These are phyloP conservation scores for Chloropsis cyanopogon DNA, from an alignment of 2,113 vertebrate species.

Conservation along the genomic window DNA sequence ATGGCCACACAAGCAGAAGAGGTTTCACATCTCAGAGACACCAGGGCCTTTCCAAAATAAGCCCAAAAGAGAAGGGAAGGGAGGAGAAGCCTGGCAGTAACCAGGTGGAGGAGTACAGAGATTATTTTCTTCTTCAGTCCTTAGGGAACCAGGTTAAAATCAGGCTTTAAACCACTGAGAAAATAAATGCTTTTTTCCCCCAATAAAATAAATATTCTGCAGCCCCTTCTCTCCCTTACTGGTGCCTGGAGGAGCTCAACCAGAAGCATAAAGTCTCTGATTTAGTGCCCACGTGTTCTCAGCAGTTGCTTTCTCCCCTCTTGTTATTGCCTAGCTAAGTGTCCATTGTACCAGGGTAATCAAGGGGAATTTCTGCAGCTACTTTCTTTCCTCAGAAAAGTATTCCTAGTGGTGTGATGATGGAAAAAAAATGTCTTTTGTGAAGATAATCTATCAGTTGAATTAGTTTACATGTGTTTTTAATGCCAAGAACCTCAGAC, in stretches of 20 bases:
- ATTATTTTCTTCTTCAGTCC: background rate
- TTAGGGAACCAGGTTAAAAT: background rate
- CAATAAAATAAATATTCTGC: background rate
- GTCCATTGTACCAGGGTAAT: background rate
- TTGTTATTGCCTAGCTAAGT: background rate
- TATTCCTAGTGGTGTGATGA: background rate
- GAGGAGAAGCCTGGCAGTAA: background rate
- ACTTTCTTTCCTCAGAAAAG: background rate
- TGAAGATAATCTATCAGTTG: conserved; percentile 3
- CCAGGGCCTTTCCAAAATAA: background rate
- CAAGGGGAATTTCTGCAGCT: background rate
- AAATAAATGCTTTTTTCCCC: background rate
- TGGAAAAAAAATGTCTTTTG: background rate
- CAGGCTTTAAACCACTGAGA: background rate
- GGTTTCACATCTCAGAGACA: background rate
- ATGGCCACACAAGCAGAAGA: background rate
- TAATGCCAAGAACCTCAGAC: background rate
- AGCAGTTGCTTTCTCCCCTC: background rate
- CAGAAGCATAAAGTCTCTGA: background rate
- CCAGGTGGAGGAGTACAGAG: background rate
- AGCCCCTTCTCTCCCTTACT: background rate
- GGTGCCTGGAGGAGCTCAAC: background rate
- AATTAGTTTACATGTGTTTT: conserved; percentile 21
- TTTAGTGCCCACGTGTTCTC: background rate
- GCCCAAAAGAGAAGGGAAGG: background rate